A percentile compares a stretch with the other conserved stretches of the same genome.
These are phyloP conservation scores for Pungitius pungitius DNA, from an alignment of 2,113 vertebrate genomes.

Conservation along the genomic window DNA sequence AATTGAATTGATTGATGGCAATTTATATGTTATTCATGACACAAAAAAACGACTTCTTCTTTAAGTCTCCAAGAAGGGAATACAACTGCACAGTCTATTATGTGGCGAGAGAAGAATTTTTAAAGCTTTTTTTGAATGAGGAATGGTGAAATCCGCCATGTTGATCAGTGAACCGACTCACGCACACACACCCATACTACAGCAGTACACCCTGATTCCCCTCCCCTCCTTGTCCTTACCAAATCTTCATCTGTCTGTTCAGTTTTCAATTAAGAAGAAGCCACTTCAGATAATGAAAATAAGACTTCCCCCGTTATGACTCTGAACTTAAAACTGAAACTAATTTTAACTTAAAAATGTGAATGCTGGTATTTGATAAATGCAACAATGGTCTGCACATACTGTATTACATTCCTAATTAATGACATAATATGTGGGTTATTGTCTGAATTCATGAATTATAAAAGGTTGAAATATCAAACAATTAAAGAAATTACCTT, in stretches of 20 bases:
- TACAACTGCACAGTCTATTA: too few relatives aligned
- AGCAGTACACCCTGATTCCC: conserved; percentile 7
- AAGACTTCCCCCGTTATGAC: neutral
- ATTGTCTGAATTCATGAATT: neutral
- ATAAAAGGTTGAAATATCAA: neutral
- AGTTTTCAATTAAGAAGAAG: neutral
- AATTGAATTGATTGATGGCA: too few relatives aligned
- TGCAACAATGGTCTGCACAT: neutral
- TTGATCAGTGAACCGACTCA: conserved; percentile 58
- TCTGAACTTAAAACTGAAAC: neutral
- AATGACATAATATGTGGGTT: neutral
- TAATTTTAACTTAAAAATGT: neutral
- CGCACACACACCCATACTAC: conserved; percentile 26
- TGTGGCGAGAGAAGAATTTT: too few relatives aligned
- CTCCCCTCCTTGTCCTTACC: neutral
- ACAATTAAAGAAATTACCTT: neutral
- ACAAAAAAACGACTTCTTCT: neutral
- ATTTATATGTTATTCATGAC: neutral
- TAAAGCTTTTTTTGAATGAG: neutral
- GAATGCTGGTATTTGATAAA: neutral
- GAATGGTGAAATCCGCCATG: conserved; percentile 70
- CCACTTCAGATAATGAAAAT: neutral
- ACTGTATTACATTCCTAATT: neutral
- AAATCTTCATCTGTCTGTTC: neutral
- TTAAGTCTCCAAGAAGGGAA: too few relatives aligned